Conservation (phyloP, 2,888 invertebrate genomes). For the Caenorhabditis becei region DNA sequence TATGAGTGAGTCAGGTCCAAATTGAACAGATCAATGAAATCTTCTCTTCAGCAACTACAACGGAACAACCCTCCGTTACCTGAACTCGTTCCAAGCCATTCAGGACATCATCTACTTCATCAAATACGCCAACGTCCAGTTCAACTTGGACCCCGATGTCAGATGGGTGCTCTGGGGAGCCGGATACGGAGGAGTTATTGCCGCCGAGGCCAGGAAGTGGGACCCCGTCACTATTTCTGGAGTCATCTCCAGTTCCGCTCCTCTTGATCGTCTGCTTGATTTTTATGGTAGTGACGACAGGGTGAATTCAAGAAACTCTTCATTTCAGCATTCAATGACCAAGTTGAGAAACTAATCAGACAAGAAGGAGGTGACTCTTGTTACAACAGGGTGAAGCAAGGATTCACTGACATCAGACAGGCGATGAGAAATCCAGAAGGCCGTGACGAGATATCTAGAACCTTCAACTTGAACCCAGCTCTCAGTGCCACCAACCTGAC, state of each 20-base stretch:
- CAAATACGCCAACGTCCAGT: slow-evolving; percentile 55
- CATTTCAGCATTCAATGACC: slow-evolving; percentile 44
- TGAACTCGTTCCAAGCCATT: slow-evolving; percentile 85
- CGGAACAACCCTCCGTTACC: slow-evolving; percentile 86
- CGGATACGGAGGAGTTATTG: slow-evolving; percentile 86
- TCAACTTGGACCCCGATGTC: slow-evolving; percentile 92
- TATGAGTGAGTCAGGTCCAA: slow-evolving; percentile 34
- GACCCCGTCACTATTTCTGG: slow-evolving; percentile 90
- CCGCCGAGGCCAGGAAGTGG: slow-evolving; percentile 91
- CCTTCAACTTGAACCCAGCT: slow-evolving; percentile 53
- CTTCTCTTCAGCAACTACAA: slow-evolving; percentile 21
- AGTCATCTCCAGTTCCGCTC: slow-evolving; percentile 92
- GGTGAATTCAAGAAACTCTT: not conserved
- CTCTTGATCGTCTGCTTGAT: slow-evolving; percentile 89
- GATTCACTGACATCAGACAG: slow-evolving; percentile 44
- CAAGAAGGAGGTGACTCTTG: slow-evolving; percentile 43
- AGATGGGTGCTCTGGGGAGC: slow-evolving; percentile 57
- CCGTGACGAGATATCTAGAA: slow-evolving; percentile 40
- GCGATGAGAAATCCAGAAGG: slow-evolving; percentile 56
- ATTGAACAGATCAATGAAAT: not conserved
- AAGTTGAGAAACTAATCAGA: not conserved
- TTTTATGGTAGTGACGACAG: slow-evolving; percentile 86
- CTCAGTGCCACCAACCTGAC: slow-evolving; percentile 62
- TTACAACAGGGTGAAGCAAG: slow-evolving; percentile 50
- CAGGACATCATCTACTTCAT: slow-evolving; percentile 92